Percentiles rank a stretch among this genome's conserved stretches.
phyloP scores from a whole-genome alignment of 2,113 vertebrate genomes.

The Himantopus leucocephalus region DNA sequence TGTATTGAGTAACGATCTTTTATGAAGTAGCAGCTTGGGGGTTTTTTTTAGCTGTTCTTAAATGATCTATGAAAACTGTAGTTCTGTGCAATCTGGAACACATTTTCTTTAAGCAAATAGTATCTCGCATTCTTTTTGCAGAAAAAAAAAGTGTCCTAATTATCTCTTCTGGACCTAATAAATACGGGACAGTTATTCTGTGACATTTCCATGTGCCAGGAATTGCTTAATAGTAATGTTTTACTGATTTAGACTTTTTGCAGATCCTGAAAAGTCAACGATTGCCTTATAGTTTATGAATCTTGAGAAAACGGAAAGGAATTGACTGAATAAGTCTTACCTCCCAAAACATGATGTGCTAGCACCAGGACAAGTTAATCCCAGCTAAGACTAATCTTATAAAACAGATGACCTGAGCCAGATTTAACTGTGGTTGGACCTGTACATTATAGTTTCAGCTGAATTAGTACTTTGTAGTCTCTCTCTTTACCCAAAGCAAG shows the following conservation, averaged over 20 bases:
- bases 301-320: not conserved
- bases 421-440: not conserved
- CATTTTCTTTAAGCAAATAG: not conserved
- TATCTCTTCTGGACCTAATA: not conserved
- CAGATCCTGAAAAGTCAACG: not conserved
- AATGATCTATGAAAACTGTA: not conserved
- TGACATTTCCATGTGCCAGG: not conserved
- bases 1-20: not conserved
- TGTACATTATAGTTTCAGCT: not conserved
- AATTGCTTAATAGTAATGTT: not conserved
- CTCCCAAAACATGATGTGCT: not conserved
- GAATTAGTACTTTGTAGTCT: not conserved
- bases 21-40: not conserved
- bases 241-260: not conserved
- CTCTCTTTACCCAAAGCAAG: not conserved
- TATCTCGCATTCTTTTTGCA: not conserved
- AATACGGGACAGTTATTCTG: not conserved
- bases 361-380: not conserved
- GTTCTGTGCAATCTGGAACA: not conserved
- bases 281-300: not conserved
- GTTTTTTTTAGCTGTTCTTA: not conserved
- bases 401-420: not conserved
- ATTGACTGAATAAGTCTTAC: not conserved
- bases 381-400: not conserved
- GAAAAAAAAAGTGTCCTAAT: not conserved